Evolutionary conservation across 2,888 invertebrate species (phyloP).

Genomic region (Eudasyphora cyanicolor): DNA sequence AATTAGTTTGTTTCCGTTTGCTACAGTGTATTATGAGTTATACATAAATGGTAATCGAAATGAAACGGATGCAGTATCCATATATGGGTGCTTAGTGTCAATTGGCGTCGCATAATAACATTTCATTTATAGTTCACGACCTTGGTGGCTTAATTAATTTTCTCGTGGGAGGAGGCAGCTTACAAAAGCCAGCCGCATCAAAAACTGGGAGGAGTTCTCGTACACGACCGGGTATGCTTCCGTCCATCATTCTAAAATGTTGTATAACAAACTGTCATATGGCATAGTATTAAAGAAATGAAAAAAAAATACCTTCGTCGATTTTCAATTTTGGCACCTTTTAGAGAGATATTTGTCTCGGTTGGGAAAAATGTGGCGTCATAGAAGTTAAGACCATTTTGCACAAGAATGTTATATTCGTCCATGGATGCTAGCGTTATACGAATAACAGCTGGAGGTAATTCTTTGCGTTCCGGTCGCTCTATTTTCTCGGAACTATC

Average conservation of each 20-base stretch:
- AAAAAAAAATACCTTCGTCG: conserved; percentile 79
- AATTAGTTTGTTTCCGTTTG: conserved; percentile 23
- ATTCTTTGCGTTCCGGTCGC: conserved; percentile 81
- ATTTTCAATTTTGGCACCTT: conserved; percentile 83
- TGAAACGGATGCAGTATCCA: conserved; percentile 14
- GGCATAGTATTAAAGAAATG: not conserved
- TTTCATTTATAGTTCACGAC: conserved; percentile 68
- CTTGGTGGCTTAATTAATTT: conserved; percentile 86
- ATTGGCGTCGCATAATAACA: not conserved
- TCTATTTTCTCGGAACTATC: conserved; percentile 75
- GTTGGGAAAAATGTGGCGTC: conserved; percentile 94
- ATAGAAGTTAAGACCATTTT: conserved; percentile 92
- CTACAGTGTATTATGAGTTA: conserved; percentile 19
- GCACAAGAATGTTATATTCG: conserved; percentile 88
- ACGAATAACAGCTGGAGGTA: conserved; percentile 84
- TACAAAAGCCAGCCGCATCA: conserved; percentile 91
- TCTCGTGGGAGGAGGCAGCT: conserved; percentile 90
- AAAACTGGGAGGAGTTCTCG: conserved; percentile 90
- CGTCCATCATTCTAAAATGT: conserved; percentile 83
- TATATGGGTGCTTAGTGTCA: conserved; percentile 19
- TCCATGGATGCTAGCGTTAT: conserved; percentile 88
- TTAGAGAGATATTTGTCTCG: conserved; percentile 86
- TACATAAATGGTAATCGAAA: conserved; percentile 9
- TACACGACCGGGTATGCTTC: conserved; percentile 86
- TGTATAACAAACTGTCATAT: not conserved